Percentiles rank a stretch among this genome's conserved stretches.
phyloP scores from a whole-genome alignment of 2,113 vertebrate species.

The Cryptotis parvus region DNA sequence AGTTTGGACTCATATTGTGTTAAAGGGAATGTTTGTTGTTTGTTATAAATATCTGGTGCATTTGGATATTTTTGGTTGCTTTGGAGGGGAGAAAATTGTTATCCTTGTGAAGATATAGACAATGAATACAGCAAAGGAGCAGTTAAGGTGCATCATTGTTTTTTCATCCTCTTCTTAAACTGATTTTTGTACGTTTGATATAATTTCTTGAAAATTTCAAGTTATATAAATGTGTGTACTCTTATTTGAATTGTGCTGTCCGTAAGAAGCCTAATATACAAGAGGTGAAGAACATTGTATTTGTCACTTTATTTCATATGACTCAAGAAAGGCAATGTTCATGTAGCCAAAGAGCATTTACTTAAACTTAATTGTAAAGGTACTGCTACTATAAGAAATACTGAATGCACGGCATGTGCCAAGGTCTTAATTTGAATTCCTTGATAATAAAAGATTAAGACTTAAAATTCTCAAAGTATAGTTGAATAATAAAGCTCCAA shows the following conservation, averaged over 20 bases:
- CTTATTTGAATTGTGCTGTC: too few species aligned
- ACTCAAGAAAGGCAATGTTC: too few species aligned
- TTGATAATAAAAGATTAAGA: neutral
- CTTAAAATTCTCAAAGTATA: neutral
- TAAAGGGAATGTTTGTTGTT: conserved; percentile 50
- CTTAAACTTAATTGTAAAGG: neutral
- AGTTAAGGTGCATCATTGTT: neutral
- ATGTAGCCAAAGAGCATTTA: too few species aligned
- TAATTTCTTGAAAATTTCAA: too few species aligned
- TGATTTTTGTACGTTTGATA: neutral
- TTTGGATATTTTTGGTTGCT: neutral
- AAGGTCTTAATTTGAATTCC: neutral
- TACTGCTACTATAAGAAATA: neutral
- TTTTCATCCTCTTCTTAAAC: neutral
- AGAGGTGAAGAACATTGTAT: too few species aligned
- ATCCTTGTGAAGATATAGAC: neutral
- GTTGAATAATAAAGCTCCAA: neutral
- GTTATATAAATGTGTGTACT: too few species aligned
- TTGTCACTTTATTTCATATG: too few species aligned
- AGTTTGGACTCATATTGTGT: neutral
- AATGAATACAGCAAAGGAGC: neutral
- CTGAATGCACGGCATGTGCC: neutral
- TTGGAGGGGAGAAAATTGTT: neutral
- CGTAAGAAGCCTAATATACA: too few species aligned
- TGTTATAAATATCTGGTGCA: neutral